phyloP scores from a whole-genome alignment of 2,888 invertebrate species.

The Melieria omissa region DNA sequence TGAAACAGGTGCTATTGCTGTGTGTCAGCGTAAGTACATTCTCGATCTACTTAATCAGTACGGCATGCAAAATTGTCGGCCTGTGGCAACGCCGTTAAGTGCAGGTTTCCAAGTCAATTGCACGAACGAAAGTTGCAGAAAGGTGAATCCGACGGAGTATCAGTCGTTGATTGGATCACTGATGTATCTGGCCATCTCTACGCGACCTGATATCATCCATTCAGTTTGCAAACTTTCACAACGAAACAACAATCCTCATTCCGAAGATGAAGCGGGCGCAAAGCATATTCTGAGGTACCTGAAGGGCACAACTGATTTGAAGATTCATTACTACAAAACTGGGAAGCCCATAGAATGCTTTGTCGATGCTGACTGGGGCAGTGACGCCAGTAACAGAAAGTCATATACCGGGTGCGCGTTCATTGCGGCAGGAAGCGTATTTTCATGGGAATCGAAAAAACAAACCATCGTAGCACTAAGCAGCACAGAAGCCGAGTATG shows the following conservation, averaged over 20 bases:
- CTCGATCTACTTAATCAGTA: constrained; percentile 19
- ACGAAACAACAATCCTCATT: constrained; percentile 31
- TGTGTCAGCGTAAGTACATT: constrained; percentile 29
- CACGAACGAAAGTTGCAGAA: constrained; percentile 19
- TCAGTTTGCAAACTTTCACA: constrained; percentile 38
- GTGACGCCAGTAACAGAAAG: constrained; percentile 23
- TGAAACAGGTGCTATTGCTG: constrained; percentile 28
- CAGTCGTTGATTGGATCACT: constrained; percentile 32
- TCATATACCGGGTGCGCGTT: constrained; percentile 32
- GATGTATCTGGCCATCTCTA: constrained; percentile 31
- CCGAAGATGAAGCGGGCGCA: constrained; percentile 24
- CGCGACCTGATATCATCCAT: constrained; percentile 30
- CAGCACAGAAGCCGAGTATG: constrained; percentile 46
- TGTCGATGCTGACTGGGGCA: constrained; percentile 38
- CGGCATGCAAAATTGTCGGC: constrained; percentile 27
- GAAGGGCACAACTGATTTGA: constrained; percentile 18
- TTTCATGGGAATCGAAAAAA: constrained; percentile 35
- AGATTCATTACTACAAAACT: constrained; percentile 7
- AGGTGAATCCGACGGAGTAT: constrained; percentile 22
- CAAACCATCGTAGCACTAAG: constrained; percentile 27
- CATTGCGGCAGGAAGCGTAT: background rate
- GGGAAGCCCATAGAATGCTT: constrained; percentile 18
- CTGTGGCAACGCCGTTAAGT: constrained; percentile 30
- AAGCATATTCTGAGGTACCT: constrained; percentile 35
- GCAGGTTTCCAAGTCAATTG: constrained; percentile 33